Evolutionary conservation across 2,888 invertebrate species (phyloP).

Genomic region (Incurvaria masculella): DNA sequence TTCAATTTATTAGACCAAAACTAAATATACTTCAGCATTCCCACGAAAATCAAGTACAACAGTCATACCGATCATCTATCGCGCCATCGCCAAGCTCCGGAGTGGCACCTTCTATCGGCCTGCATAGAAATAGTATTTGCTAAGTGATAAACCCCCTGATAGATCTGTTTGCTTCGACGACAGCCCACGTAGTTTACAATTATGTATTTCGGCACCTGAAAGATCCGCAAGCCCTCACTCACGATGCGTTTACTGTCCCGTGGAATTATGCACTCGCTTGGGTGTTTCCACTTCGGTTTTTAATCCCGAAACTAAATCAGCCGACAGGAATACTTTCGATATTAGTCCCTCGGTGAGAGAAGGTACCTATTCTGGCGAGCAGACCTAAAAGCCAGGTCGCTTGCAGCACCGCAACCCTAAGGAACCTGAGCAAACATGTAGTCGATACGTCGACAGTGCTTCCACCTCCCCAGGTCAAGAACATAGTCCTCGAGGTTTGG

Average conservation of each 20-base stretch:
- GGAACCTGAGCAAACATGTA: slow-evolving; percentile 10
- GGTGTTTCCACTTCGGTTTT: slow-evolving; percentile 15
- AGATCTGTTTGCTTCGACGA: too few relatives aligned
- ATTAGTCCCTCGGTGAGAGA: slow-evolving; percentile 17
- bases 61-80: slow-evolving; percentile 21
- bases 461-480: slow-evolving; percentile 12
- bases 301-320: slow-evolving; percentile 12
- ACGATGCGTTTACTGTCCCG: slow-evolving; percentile 10
- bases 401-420: slow-evolving; percentile 13
- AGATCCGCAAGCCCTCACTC: slow-evolving; percentile 6
- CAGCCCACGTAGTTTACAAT: too few relatives aligned
- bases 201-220: too few relatives aligned
- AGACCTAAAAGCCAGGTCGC: slow-evolving; percentile 19
- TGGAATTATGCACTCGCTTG: slow-evolving; percentile 14
- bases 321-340: slow-evolving; percentile 14
- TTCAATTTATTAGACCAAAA: slow-evolving; percentile 9
- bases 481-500: slow-evolving; percentile 17
- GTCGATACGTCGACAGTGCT: slow-evolving; percentile 16
- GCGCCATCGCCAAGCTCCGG: slow-evolving; percentile 1
- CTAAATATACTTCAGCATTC: slow-evolving; percentile 15
- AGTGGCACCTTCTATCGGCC: too few relatives aligned
- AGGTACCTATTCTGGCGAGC: slow-evolving; percentile 22
- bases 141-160: too few relatives aligned
- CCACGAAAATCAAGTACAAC: slow-evolving; percentile 22
- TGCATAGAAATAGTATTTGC: too few relatives aligned